These are phyloP conservation scores for Heliopora coerulea DNA, from an alignment of 92 coral and sea anemone genomes.

Conservation along the genomic window DNA sequence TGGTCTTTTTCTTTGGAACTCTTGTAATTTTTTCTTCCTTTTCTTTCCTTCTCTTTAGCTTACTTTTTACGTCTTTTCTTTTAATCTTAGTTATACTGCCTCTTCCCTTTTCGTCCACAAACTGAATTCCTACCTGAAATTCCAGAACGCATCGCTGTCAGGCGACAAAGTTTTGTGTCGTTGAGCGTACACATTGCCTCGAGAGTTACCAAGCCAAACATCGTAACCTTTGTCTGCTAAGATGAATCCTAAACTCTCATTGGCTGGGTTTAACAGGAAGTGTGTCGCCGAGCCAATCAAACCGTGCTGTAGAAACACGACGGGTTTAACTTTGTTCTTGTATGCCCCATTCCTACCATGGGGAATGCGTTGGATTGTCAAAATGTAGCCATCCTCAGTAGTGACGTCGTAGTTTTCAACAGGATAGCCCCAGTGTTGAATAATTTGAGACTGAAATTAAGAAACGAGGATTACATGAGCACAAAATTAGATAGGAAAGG, in stretches of 20 bases:
- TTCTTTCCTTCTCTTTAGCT: background rate
- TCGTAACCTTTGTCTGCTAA: constrained; percentile 84
- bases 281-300: constrained; percentile 62
- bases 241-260: constrained; percentile 68
- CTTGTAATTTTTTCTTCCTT: background rate
- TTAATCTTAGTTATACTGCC: background rate
- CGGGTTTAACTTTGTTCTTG: constrained; percentile 49
- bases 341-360: constrained; percentile 48
- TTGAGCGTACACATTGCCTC: constrained; percentile 78
- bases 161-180: constrained; percentile 60
- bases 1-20: no score
- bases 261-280: constrained; percentile 73
- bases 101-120: background rate
- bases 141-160: constrained; percentile 76
- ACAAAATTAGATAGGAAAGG: no score
- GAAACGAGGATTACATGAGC: background rate
- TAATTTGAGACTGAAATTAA: constrained; percentile 69
- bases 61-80: background rate
- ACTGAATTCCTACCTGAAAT: constrained; percentile 62
- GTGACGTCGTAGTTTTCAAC: constrained; percentile 71
- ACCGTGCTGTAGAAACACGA: constrained; percentile 79
- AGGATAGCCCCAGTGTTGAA: constrained; percentile 79
- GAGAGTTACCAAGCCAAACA: constrained; percentile 88
- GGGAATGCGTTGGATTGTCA: constrained; percentile 77
- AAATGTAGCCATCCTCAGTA: constrained; percentile 80